These are phyloP conservation scores for Acleris emargana DNA, from an alignment of 2,888 invertebrate genomes.

Conservation along the genomic window DNA sequence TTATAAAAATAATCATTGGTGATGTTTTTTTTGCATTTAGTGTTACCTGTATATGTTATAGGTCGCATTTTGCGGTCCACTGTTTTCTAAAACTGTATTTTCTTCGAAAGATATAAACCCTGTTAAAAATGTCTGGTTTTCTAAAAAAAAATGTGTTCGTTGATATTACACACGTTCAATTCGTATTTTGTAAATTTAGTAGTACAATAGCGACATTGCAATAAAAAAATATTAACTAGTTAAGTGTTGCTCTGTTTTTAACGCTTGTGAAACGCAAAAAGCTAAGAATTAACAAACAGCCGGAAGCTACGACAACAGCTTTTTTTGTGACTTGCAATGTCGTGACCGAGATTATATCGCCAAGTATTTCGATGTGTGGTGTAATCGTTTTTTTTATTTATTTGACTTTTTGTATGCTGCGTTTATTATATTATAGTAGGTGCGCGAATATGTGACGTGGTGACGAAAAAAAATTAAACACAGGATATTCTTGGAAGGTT, in stretches of 20 bases:
- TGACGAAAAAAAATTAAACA: background rate
- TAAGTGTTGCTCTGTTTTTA: too few species aligned
- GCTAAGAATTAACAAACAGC: too few species aligned
- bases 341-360: slow-evolving; percentile 22
- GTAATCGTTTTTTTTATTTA: slow-evolving; percentile 27
- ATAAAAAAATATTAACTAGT: background rate
- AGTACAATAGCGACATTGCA: background rate
- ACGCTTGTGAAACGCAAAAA: too few species aligned
- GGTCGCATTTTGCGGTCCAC: slow-evolving; percentile 8
- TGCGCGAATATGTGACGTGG: slow-evolving; percentile 1
- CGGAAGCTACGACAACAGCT: background rate
- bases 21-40: slow-evolving; percentile 50
- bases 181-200: too few species aligned
- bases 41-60: slow-evolving; percentile 33
- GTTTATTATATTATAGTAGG: slow-evolving; percentile 31
- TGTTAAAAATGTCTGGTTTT: slow-evolving; percentile 3
- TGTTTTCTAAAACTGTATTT: too few species aligned
- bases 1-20: slow-evolving; percentile 41
- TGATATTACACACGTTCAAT: too few species aligned
- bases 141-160: too few species aligned
- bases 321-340: slow-evolving; percentile 15
- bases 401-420: slow-evolving; percentile 32
- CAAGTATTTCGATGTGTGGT: slow-evolving; percentile 23
- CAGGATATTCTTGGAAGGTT: too few species aligned
- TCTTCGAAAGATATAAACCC: background rate